Evolutionary conservation across 2,797 vertebrate species (phyloP), one percentile per base, ranked within the genome.

Genomic region (Hydrolagus colliei): DNA sequence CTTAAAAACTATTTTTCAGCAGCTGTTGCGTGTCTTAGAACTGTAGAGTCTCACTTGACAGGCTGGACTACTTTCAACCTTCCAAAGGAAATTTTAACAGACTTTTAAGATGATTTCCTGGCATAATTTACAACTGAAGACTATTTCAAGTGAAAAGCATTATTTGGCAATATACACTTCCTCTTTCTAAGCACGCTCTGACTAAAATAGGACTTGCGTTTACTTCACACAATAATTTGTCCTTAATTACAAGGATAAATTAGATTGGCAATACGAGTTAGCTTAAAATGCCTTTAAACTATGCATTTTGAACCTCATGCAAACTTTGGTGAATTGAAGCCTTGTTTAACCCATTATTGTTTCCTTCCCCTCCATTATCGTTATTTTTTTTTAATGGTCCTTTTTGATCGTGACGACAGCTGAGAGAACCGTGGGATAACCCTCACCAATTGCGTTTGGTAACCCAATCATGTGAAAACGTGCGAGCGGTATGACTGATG

Each of bases 131-230:
- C 79, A 71, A 97, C 95, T 93, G 91, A 92, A 94, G 92, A 95
- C 93, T 94, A 95, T 96, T 96, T 95, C 94, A 96, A 95, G 95
- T 95, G 93, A 96, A 96, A 95, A 95, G 94, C 95, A 96, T 96
- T 96, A 95, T 96, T 95, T 96, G 96, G 95, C 95, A 96, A 95
- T 95, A 94, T 94, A 93, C 93, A 93, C 95, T 95, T 95, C 92
- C 90, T 93, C 92, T 96, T 96, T 96, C 95, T 94, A 93, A 90
- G 89, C 93, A 94, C 96, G 94, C 95, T 95, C 93, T 93, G 93
- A 94, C 95, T 93, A 94, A 92, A 93, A 93, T 90, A 92, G 89
- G 84, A 87, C 88, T 94, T 92, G 93, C 94, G 93, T 94, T 93
- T 93, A 93, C 91, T 92, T 89, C 92, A 93, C 89, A 91, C 90